These are phyloP conservation scores for Pseudoips prasinana DNA, from an alignment of 2,888 invertebrate species.

Conservation along the genomic window DNA sequence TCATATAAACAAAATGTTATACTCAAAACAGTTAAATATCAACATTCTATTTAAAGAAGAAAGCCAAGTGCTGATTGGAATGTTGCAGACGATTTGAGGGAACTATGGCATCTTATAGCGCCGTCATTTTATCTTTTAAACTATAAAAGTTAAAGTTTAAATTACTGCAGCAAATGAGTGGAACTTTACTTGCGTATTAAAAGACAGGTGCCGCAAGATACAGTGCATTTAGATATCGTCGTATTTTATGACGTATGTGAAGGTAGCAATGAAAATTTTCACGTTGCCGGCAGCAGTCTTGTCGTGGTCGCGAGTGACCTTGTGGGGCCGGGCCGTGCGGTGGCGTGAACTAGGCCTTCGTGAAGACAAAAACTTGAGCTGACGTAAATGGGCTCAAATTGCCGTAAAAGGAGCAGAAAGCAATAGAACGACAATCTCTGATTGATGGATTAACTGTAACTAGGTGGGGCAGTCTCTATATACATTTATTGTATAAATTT, in stretches of 20 bases:
- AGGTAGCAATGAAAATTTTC: conserved; percentile 36
- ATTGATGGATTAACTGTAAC: conserved; percentile 71
- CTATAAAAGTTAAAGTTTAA: conserved; percentile 14
- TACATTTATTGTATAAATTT: too few relatives aligned
- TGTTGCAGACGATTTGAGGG: conserved; percentile 33
- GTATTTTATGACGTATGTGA: conserved; percentile 40
- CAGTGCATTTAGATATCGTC: conserved; percentile 9
- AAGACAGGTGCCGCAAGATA: conserved; percentile 17
- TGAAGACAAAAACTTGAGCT: conserved; percentile 70
- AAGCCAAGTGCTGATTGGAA: conserved; percentile 46
- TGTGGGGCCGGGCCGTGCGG: conserved; percentile 59
- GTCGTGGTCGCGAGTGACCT: conserved; percentile 54
- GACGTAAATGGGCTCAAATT: conserved; percentile 59
- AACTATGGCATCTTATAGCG: conserved; percentile 18
- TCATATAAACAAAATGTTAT: conserved; percentile 46
- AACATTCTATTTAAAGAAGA: conserved; percentile 58
- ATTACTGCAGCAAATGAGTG: conserved; percentile 9
- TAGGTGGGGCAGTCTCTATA: conserved; percentile 41
- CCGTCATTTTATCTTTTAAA: conserved; percentile 10
- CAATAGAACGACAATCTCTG: conserved; percentile 53
- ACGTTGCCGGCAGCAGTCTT: conserved; percentile 29
- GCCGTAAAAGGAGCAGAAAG: conserved; percentile 52
- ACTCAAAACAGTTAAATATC: conserved; percentile 36
- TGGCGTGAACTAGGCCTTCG: conserved; percentile 63
- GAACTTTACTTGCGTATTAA: conserved; percentile 20